phyloP scores from a whole-genome alignment of 2,797 vertebrate genomes.

The Argyrosomus regius region DNA sequence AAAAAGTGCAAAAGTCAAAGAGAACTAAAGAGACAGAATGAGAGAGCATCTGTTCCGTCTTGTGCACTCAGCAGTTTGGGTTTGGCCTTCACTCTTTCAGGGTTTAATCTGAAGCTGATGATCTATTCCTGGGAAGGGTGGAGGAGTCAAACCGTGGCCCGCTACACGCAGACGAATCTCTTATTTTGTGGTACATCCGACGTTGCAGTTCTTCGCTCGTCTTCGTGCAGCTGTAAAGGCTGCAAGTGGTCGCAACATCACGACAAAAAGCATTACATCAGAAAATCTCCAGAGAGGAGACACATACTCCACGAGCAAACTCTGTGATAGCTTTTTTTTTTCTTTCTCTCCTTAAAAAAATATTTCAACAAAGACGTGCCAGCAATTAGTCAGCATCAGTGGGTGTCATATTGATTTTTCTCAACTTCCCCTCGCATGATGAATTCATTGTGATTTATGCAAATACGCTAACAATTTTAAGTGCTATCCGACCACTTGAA shows the following conservation, averaged over 20 bases:
- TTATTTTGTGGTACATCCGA: constrained; percentile 6
- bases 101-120: constrained; percentile 34
- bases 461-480: constrained; percentile 8
- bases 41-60: constrained; percentile 54
- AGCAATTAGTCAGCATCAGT: constrained; percentile 20
- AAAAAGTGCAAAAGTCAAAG: constrained; percentile 37
- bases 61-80: constrained; percentile 49
- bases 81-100: constrained; percentile 39
- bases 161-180: constrained; percentile 24
- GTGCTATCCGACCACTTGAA: constrained; percentile 34
- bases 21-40: constrained; percentile 33
- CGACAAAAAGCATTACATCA: constrained; percentile 45
- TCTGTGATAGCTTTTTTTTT: not conserved
- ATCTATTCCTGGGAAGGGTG: constrained; percentile 34
- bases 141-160: constrained; percentile 42
- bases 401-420: not conserved
- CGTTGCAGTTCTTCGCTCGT: constrained; percentile 4
- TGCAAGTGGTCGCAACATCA: constrained; percentile 30
- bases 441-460: constrained; percentile 18
- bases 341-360: not conserved
- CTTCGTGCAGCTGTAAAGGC: constrained; percentile 19
- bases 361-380: constrained; percentile 1
- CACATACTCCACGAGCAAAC: not conserved
- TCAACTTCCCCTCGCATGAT: constrained; percentile 1
- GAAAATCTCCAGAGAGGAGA: constrained; percentile 46